Evolutionary conservation across 2,797 vertebrate species (phyloP).

Genomic region (Crocodylus rhombifer): DNA sequence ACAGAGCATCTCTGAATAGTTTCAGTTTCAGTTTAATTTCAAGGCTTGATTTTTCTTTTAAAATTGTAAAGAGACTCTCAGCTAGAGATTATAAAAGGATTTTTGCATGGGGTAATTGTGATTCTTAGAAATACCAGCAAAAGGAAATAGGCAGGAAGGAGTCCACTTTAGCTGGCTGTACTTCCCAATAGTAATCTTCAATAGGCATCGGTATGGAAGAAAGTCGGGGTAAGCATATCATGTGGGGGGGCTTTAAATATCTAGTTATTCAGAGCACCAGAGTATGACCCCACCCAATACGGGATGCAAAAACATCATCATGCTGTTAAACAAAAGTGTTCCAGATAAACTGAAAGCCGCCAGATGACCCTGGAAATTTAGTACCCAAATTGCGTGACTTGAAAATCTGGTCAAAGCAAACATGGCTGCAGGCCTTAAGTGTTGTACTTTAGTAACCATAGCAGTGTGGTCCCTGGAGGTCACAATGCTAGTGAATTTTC

Average conservation of each 20-base stretch:
- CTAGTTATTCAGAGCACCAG: constrained; percentile 63
- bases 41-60: background rate
- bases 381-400: constrained; percentile 83
- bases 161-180: background rate
- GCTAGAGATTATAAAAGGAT: background rate
- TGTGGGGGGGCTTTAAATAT: constrained; percentile 75
- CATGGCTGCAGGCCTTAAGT: constrained; percentile 76
- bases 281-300: constrained; percentile 45
- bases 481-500: constrained; percentile 74
- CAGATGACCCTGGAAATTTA: constrained; percentile 79
- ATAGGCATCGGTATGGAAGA: constrained; percentile 17
- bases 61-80: background rate
- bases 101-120: constrained; percentile 38
- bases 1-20: constrained; percentile 45
- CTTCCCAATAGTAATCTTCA: constrained; percentile 40
- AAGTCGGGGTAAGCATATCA: constrained; percentile 37
- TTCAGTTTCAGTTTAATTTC: constrained; percentile 40
- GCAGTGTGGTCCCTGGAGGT: constrained; percentile 80
- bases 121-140: constrained; percentile 35
- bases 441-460: constrained; percentile 82
- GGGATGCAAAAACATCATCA: constrained; percentile 32
- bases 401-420: constrained; percentile 79
- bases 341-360: constrained; percentile 70
- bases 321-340: constrained; percentile 74
- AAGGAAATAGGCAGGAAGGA: constrained; percentile 57